Evolutionary conservation across 1,140 invertebrate genomes (phyloP).

Genomic region (Pygmarrhopalites habei): DNA sequence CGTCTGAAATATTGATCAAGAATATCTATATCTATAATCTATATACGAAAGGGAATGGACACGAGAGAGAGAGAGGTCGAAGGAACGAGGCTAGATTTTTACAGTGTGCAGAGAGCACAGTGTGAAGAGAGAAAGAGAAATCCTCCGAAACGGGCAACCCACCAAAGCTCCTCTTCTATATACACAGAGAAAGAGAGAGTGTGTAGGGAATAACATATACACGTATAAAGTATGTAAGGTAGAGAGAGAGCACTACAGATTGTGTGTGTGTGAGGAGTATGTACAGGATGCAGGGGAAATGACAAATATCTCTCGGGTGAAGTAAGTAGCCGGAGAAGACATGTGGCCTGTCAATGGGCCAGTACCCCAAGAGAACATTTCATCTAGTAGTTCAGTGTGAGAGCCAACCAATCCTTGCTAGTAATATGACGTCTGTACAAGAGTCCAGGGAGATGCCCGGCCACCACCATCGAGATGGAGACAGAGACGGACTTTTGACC

Average conservation of each 20-base stretch:
- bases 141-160: too few species aligned
- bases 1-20: background rate
- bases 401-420: background rate
- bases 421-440: constrained; percentile 19
- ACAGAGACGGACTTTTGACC: constrained; percentile 5
- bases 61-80: too few species aligned
- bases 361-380: constrained; percentile 10
- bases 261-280: too few species aligned
- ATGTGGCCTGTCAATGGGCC: constrained; percentile 11
- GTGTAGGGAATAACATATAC: too few species aligned
- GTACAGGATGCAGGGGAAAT: background rate
- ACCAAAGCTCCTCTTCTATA: too few species aligned
- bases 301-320: constrained; percentile 14
- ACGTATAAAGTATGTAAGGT: too few species aligned
- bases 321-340: constrained; percentile 11
- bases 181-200: too few species aligned
- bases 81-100: too few species aligned
- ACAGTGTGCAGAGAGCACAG: too few species aligned
- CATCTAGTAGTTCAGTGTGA: background rate
- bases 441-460: constrained; percentile 7
- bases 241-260: too few species aligned
- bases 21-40: background rate
- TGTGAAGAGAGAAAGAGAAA: too few species aligned
- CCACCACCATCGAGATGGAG: too few species aligned
- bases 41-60: background rate